Base-by-base conservation (phyloP, 2,888 invertebrate species). In the Papilio gigon region DNA sequence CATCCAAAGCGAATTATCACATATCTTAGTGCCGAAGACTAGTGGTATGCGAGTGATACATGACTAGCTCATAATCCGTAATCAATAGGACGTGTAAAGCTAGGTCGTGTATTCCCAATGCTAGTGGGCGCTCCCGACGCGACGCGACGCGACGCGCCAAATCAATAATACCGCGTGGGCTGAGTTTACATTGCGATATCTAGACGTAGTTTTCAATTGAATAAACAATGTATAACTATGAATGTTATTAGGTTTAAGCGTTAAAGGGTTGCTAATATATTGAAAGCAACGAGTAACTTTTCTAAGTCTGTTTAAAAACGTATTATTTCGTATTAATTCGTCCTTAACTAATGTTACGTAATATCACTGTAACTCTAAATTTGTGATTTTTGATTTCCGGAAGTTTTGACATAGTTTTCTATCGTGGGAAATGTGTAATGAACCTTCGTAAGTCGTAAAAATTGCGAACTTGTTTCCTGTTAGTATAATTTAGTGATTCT, bases 381-480 rank as follows among this genome's bases (percentile, higher is more conserved):
- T 47, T 1, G 5, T n/a, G 14, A 53, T 14, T 53, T 53, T 53
- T n/a, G 27, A 53, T 53, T 53, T 53, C 53, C 53, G 53, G 53
- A 53, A 6, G n/a, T 27, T 27, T 53, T 53, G 53, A 53, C 27
- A 25, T 53, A 14, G 53, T 8, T 25, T 27, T 53, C 27, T 53
- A 27, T 53, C 53, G 53, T 53, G 53, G 22, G 53, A 53, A 53
- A 53, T 27, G 25, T n/a, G 12, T 22, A 53, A 14, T 27, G 6
- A n/a, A n/a, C 53, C 25, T 53, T 14, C n/a, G 6, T 25, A n/a
- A 27, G 40, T n/a, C n/a, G 14, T 47, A 22, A 47, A 47, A 20
- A 53, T 53, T 53, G 25, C 53, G 27, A 53, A 53, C 6, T n/a
- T 27, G 53, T 53, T 50, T 50, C 50, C 50, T 27, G 47, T 47